Base-by-base conservation (phyloP, 2,113 vertebrate species). In the Nycticebus coucang region DNA sequence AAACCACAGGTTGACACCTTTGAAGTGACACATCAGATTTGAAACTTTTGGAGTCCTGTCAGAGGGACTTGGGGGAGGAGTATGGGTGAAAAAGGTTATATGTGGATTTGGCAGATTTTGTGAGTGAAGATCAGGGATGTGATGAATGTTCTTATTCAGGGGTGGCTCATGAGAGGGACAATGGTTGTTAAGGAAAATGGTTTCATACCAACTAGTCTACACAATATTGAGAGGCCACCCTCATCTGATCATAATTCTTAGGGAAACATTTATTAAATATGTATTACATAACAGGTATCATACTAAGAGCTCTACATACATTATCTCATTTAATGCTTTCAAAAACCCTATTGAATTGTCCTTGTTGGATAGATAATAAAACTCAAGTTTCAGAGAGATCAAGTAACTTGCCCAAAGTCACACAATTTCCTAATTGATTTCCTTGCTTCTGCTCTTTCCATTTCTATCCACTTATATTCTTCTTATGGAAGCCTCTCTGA, bases 11-110 rank as follows among this genome's bases (percentile, higher is more conserved):
- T 82, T 68, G n/a, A 41, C 24, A 64, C 24, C 55, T 41, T 18
- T 2, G 0, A 88, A 33, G 2, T 28, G 33, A 22, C 12, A 0
- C 1, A 0, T 79, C 45, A 45, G 66, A 45, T 30, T 53, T 50
- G 26, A 82, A 62, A 64, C 53, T n/a, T 57, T 35, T 45, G 24
- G 50, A 50, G 18, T 92, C n/a, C 55, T 64, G 17, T 59, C 77
- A 28, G 12, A 30, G 14, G 11, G 2, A 5, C 10, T 5, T 5
- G 17, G n/a, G 50, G 37, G 55, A 75, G 15, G 37, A 18, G 17
- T 41, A 28, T 13, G 33, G 24, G 35, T 5, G 11, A 11, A 94
- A 53, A 37, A 3, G 13, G 9, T 5, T 77, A 60, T 62, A n/a
- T 53, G n/a, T 59, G 13, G 14, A 45, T 71, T 4, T 24, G 55